Evolutionary conservation across 2,888 invertebrate genomes (phyloP).

Genomic region (Argyresthia albistria): DNA sequence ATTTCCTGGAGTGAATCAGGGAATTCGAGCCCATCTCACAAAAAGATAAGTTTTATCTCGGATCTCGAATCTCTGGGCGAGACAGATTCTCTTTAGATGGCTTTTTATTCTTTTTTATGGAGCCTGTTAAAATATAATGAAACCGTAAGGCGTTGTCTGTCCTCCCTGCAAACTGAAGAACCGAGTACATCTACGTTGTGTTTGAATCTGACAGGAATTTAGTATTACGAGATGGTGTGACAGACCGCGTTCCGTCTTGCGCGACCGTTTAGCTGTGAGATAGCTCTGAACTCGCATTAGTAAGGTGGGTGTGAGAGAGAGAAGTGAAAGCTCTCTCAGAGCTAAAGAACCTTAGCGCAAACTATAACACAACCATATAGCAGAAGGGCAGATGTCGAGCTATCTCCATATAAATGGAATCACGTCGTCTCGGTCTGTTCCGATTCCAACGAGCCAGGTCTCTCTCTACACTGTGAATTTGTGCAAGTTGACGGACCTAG

Average conservation of each 20-base stretch:
- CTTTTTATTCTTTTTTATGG: neutral
- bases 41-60: slow-evolving; percentile 6
- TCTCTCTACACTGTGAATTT: too few species aligned
- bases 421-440: neutral
- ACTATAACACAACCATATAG: too few species aligned
- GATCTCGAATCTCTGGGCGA: slow-evolving; percentile 1
- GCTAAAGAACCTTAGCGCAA: too few species aligned
- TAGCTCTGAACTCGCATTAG: too few species aligned
- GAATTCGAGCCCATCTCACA: neutral
- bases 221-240: too few species aligned
- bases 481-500: too few species aligned
- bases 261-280: too few species aligned
- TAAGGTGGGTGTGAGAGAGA: too few species aligned
- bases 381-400: neutral
- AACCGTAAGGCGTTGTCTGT: neutral
- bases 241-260: too few species aligned
- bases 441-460: neutral
- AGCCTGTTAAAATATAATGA: neutral
- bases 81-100: slow-evolving; percentile 3
- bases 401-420: neutral
- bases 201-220: too few species aligned
- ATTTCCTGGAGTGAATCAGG: slow-evolving; percentile 1
- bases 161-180: neutral
- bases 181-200: neutral
- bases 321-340: too few species aligned